Evolutionary conservation across 2,797 vertebrate genomes (phyloP), one percentile per base, ranked within the genome.

Genomic region (Heterohyrax brucei): DNA sequence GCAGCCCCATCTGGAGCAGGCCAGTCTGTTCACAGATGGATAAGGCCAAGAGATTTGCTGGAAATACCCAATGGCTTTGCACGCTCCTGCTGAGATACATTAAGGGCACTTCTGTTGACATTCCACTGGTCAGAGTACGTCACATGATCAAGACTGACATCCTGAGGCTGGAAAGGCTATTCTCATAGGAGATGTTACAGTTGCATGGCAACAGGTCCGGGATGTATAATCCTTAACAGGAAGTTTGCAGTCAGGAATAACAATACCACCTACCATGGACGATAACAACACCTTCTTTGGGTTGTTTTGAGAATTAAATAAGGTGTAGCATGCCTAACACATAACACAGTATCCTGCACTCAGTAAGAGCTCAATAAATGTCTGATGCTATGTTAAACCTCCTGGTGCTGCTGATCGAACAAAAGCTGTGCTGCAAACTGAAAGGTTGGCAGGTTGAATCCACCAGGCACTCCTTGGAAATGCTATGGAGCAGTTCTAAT

Each of bases 61-160:
- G 93, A 95, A 91, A 68, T 46, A 62, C 13, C 44, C 19, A 73
- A 56, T 14, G 53, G 53, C 22, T 92, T 18, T 18, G 61, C 53
- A 89, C 7, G 3, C 21, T 53, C 61, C 33, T 86, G 53, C 48
- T 92, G 19, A 7, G 83, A 82, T 19, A 33, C 53, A 50, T 18
- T 1, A 22, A 56, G 95, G 30, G 24, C 30, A 78, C 12, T 21
- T 82, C 73, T 48, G 4, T n/a, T 95, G 33, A 39, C 28, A 73
- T 85, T 79, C 56, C 56, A 80, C 46, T 89, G 79, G 44, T 22
- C 53, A 94, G 81, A 87, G 48, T 18, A 72, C 39, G n/a, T 87
- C 81, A 79, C 24, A 24, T 1, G 53, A 50, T 75, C 62, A 56
- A 53, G 50, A 13, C 3, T 82, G 50, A 44, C 44, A 13, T 76